Conservation (phyloP, 2,113 vertebrate species). For the Spermophilus dauricus region DNA sequence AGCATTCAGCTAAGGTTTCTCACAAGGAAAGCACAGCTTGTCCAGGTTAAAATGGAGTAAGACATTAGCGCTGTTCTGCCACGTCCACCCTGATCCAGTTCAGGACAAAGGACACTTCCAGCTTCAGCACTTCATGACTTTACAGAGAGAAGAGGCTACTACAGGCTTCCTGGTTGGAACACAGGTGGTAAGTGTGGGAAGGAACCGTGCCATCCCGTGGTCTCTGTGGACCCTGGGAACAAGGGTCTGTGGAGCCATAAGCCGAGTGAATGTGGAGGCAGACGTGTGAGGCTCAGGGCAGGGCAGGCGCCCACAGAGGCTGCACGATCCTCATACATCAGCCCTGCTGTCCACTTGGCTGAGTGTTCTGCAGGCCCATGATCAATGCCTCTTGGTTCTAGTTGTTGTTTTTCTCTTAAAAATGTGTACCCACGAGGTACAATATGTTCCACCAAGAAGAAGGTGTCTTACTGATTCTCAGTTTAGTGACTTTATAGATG, state of each 20-base stretch:
- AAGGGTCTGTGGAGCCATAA: neutral
- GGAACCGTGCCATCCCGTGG: fast-evolving
- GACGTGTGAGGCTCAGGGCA: fast-evolving
- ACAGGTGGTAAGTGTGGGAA: neutral
- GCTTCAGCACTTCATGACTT: neutral
- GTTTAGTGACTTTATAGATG: neutral
- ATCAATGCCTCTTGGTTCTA: neutral
- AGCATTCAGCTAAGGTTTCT: neutral
- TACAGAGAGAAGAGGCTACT: neutral
- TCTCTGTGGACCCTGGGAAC: neutral
- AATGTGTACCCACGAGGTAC: neutral
- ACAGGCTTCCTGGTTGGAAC: neutral
- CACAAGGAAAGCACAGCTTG: neutral
- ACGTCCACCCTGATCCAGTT: too few species aligned
- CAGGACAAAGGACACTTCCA: neutral
- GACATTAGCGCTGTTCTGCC: neutral
- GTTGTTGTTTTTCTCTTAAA: neutral
- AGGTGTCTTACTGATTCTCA: neutral
- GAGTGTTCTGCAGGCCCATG: neutral
- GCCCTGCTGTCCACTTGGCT: neutral
- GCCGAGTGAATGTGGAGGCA: neutral
- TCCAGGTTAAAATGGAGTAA: neutral
- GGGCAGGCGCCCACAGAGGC: fast-evolving
- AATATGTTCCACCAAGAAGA: neutral
- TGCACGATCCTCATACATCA: too few species aligned